Evolutionary conservation across 2,888 invertebrate genomes (phyloP).

Genomic region (Caenorhabditis imperialis): DNA sequence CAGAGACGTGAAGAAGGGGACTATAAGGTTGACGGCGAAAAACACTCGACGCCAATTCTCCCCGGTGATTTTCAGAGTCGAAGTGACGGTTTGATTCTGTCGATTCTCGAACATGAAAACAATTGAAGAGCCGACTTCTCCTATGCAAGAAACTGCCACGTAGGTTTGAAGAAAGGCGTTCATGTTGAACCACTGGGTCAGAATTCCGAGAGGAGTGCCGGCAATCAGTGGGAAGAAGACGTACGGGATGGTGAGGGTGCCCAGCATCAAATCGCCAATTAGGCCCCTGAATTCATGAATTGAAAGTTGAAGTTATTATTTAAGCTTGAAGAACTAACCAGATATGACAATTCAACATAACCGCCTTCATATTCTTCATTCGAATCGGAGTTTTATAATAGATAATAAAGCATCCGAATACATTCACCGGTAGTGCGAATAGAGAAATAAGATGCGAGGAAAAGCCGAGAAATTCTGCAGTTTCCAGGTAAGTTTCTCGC

Average conservation of each 20-base stretch:
- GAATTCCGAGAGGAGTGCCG: conserved; percentile 35
- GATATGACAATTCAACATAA: conserved; percentile 42
- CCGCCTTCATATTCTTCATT: conserved; percentile 47
- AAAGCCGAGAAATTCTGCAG: conserved; percentile 18
- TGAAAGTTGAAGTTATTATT: neutral
- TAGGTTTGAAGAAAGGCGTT: conserved; percentile 48
- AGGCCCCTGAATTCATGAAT: conserved; percentile 37
- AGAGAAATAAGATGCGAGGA: conserved; percentile 38
- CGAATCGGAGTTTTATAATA: conserved; percentile 33
- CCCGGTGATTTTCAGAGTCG: conserved; percentile 22
- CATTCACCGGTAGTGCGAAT: conserved; percentile 33
- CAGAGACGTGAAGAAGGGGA: conserved; percentile 9
- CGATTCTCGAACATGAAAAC: conserved; percentile 53
- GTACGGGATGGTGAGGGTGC: conserved; percentile 41
- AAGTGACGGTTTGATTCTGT: conserved; percentile 35
- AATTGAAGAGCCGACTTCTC: conserved; percentile 48
- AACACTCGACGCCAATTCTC: conserved; percentile 7
- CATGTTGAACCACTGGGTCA: conserved; percentile 26
- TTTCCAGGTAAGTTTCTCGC: conserved; percentile 19
- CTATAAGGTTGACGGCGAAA: conserved; percentile 15
- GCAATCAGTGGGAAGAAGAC: conserved; percentile 41
- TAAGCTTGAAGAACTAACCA: neutral
- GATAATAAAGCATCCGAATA: conserved; percentile 35
- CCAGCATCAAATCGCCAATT: conserved; percentile 38
- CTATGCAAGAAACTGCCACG: conserved; percentile 36